These are phyloP conservation scores for Tetramorium bicarinatum DNA, from an alignment of 2,888 invertebrate species.

Conservation along the genomic window DNA sequence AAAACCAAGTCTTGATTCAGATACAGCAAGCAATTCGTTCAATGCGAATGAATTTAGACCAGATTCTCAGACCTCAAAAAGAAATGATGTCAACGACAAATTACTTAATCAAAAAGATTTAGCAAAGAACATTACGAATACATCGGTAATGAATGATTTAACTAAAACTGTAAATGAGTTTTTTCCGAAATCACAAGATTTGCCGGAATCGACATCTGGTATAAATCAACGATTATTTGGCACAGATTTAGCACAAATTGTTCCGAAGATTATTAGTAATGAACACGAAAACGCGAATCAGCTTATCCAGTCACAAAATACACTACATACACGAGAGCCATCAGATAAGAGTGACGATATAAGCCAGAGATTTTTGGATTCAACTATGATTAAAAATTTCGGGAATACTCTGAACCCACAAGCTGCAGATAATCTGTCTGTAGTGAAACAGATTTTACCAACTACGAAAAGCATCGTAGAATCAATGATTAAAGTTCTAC, in stretches of 20 bases:
- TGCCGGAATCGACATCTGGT: not conserved
- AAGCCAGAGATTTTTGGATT: not conserved
- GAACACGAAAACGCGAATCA: not conserved
- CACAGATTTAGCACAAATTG: not conserved
- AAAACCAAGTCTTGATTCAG: not conserved
- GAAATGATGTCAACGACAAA: not conserved
- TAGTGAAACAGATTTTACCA: not conserved
- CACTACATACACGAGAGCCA: not conserved
- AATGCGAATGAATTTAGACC: not conserved
- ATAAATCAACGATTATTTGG: slow-evolving; percentile 7
- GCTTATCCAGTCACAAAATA: not conserved
- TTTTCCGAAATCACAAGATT: not conserved
- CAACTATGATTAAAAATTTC: not conserved
- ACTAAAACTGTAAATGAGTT: slow-evolving; percentile 6
- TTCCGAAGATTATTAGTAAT: not conserved
- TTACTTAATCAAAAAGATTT: not conserved
- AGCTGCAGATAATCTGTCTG: not conserved
- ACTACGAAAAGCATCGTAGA: not conserved
- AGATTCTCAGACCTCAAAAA: not conserved
- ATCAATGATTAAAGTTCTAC: not conserved
- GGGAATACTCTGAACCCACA: not conserved
- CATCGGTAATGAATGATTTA: not conserved
- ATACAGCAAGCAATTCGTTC: not conserved
- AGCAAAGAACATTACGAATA: not conserved
- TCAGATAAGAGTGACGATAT: not conserved